Conservation (phyloP, 1,140 invertebrate species). For the Protaetia brevitarsis region DNA sequence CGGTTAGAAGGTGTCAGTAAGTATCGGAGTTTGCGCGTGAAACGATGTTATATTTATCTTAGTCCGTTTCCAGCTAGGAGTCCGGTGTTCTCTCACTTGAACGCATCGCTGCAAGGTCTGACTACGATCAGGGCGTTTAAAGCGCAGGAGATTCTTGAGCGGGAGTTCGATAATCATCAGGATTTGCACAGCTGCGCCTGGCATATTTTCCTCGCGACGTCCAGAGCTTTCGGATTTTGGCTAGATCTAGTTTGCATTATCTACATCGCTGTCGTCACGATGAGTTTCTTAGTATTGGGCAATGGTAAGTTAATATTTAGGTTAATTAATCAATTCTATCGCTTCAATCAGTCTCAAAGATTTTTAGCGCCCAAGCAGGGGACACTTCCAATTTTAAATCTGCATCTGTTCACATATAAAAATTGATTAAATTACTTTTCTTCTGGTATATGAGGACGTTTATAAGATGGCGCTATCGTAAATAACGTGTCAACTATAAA, state of each 20-base stretch:
- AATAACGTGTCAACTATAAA: no score
- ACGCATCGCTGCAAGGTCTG: conserved; percentile 82
- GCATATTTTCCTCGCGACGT: conserved; percentile 60
- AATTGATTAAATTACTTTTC: not conserved
- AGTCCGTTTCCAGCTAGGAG: conserved; percentile 57
- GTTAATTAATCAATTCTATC: no score
- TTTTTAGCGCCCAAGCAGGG: conserved; percentile 33
- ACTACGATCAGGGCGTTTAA: conserved; percentile 85
- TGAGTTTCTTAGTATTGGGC: conserved; percentile 48
- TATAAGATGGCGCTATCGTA: no score
- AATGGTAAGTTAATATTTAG: conserved; percentile 47
- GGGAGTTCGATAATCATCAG: conserved; percentile 62
- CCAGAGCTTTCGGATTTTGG: conserved; percentile 64
- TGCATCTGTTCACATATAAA: no score
- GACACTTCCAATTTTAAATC: conserved; percentile 3
- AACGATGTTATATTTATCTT: conserved; percentile 11
- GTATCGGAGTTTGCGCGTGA: conserved; percentile 44
- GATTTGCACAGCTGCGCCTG: conserved; percentile 70
- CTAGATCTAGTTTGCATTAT: conserved; percentile 58
- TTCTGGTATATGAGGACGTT: no score
- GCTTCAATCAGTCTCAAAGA: no score
- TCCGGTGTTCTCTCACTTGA: conserved; percentile 86
- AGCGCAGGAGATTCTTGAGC: conserved; percentile 61
- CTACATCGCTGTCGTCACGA: conserved; percentile 54
- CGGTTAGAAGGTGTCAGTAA: conserved; percentile 83